A percentile compares a stretch with the other conserved stretches of the same genome.
Evolutionary conservation across 2,888 invertebrate genomes (phyloP).

Genomic region (Zaprionus bogoriensis): DNA sequence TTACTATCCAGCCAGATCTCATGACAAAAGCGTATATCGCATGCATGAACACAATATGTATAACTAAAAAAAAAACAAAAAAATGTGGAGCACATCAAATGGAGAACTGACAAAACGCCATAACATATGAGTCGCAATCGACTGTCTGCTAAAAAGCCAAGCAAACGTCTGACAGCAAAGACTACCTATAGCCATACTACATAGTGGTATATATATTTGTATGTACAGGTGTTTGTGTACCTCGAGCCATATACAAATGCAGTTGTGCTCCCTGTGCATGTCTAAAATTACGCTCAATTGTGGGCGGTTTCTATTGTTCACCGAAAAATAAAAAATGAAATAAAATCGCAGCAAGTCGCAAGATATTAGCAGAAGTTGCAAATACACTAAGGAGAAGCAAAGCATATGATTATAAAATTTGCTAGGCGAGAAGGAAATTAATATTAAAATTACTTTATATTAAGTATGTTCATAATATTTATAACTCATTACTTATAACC

Average conservation of each 20-base stretch:
- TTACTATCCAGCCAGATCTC: constrained; percentile 5
- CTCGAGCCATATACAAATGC: not conserved
- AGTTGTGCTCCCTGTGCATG: constrained; percentile 32
- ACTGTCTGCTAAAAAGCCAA: constrained; percentile 58
- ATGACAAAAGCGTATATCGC: constrained; percentile 48
- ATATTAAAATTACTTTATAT: too few relatives aligned
- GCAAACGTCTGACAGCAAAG: constrained; percentile 35
- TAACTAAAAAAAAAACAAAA: constrained; percentile 27
- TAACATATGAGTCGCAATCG: constrained; percentile 50
- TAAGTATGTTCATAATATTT: too few relatives aligned
- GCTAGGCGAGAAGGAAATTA: too few relatives aligned
- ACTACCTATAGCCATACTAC: constrained; percentile 10
- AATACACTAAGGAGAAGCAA: constrained; percentile 13
- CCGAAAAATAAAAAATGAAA: constrained; percentile 2
- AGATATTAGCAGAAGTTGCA: not conserved
- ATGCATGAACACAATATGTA: constrained; percentile 50
- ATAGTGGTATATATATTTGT: not conserved
- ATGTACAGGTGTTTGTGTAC: constrained; percentile 8
- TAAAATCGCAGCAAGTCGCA: not conserved
- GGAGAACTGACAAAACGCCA: constrained; percentile 25
- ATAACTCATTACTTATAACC: too few relatives aligned
- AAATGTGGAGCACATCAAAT: constrained; percentile 48
- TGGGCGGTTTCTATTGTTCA: constrained; percentile 19
- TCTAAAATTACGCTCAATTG: constrained; percentile 60
- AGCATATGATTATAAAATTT: too few relatives aligned